A percentile compares a stretch with the other conserved stretches of the same genome.
Evolutionary conservation across 2,113 vertebrate genomes (phyloP).

Genomic region (Carettochelys insculpta): DNA sequence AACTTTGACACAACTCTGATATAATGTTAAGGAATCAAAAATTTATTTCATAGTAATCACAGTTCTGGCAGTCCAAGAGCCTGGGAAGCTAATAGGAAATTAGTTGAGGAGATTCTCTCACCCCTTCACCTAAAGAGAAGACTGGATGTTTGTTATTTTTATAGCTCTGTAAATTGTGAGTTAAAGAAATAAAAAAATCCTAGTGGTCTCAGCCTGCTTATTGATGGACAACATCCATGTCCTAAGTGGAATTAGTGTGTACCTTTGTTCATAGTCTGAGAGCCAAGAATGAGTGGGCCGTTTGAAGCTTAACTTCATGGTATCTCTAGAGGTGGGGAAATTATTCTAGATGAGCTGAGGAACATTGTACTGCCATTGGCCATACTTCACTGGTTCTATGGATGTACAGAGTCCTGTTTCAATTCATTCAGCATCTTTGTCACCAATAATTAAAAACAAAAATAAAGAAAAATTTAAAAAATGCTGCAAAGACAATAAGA

Average conservation of each 20-base stretch:
- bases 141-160: background rate
- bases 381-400: background rate
- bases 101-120: background rate
- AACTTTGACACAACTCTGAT: background rate
- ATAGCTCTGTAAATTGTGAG: background rate
- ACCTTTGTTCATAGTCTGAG: background rate
- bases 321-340: fast-evolving
- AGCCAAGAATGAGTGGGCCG: background rate
- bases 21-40: background rate
- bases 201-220: background rate
- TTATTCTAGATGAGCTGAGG: background rate
- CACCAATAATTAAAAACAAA: background rate
- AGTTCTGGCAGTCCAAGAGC: background rate
- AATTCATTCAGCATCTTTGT: constrained; percentile 9
- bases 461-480: background rate
- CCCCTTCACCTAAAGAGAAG: background rate
- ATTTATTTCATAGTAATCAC: background rate
- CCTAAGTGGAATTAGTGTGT: background rate
- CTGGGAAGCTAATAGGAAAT: background rate
- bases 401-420: background rate
- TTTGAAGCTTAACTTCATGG: background rate
- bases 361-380: background rate
- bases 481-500: background rate
- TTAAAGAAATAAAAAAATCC: background rate
- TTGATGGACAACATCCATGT: background rate